Evolutionary conservation across 2,888 invertebrate genomes (phyloP), one percentile per base, ranked within the genome.

Genomic region (Reticulitermes lucifugus): DNA sequence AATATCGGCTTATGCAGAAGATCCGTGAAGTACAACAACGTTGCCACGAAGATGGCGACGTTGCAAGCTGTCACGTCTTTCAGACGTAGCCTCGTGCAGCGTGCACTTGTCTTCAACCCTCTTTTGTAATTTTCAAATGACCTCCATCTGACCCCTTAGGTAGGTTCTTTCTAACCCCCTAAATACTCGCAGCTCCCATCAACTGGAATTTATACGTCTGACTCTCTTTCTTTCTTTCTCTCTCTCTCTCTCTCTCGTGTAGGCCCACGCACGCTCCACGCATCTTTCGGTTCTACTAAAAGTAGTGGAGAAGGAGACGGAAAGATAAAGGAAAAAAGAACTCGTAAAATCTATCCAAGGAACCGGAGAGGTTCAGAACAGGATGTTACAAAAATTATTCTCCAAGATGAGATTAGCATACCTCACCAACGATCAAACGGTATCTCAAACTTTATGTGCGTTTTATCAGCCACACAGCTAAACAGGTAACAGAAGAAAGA

Each of bases 91-190:
- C 35, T 35, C 35, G 7, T n/a, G 77, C 77, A 46, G 22, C n/a
- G 22, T 21, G 51, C 77, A 77, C 77, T 77, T 77, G 77, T 77
- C 73, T 73, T 46, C 43, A 75, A 75, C 75, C 75, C 75, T 75
- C 75, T 41, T 75, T 75, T 75, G 43, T 77, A 77, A 46, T 77
- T 77, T 77, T 77, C 46, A 9, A 46, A 46, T 77, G 77, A 77
- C 77, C 77, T 77, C 77, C 51, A 46, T 77, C n/a, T 77, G 77
- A 51, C 77, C 77, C 77, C 77, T 43, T 43, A 75, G 75, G 75
- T 43, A 43, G 75, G 41, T 6, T 25, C 77, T 43, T 21, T n/a
- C 77, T 7, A 7, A 21, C n/a, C 77, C 51, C 51, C 22, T 21
- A 77, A 35, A 22, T n/a, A n/a, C 65, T 65, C 9, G 22, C 12